A percentile compares a stretch with the other conserved stretches of the same genome.
These are phyloP conservation scores for Bombus turneri DNA, from an alignment of 1,140 invertebrate species.

Conservation along the genomic window DNA sequence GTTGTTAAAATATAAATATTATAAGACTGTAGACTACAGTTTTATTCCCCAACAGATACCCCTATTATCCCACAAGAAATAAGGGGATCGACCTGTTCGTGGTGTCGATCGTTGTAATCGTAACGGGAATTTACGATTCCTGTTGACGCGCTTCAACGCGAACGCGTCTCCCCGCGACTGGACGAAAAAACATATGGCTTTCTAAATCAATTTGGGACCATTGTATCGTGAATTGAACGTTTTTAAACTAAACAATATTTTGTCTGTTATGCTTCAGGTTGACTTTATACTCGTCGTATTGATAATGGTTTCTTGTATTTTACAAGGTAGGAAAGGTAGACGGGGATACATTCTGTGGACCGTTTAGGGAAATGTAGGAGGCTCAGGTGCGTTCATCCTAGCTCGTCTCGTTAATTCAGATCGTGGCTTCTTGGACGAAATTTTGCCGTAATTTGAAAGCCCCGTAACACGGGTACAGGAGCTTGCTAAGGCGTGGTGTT, in stretches of 20 bases:
- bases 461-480: constrained; percentile 65
- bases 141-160: too few relatives aligned
- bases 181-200: too few relatives aligned
- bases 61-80: too few relatives aligned
- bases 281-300: not conserved
- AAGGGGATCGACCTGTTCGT: too few relatives aligned
- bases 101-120: too few relatives aligned
- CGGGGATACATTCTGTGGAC: not conserved
- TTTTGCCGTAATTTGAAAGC: constrained; percentile 81
- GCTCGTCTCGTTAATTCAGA: constrained; percentile 72
- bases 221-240: not conserved
- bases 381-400: constrained; percentile 59
- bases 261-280: not conserved
- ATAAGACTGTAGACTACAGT: too few relatives aligned
- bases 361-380: constrained; percentile 48
- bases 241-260: not conserved
- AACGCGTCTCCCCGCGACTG: too few relatives aligned
- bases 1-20: too few relatives aligned
- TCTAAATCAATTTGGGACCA: not conserved
- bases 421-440: constrained; percentile 75
- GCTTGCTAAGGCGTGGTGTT: constrained; percentile 69
- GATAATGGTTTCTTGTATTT: not conserved
- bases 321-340: not conserved
- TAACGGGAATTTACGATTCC: too few relatives aligned
- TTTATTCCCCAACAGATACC: too few relatives aligned